Conservation (phyloP, 2,113 vertebrate species). For the Ptilonorhynchus violaceus region DNA sequence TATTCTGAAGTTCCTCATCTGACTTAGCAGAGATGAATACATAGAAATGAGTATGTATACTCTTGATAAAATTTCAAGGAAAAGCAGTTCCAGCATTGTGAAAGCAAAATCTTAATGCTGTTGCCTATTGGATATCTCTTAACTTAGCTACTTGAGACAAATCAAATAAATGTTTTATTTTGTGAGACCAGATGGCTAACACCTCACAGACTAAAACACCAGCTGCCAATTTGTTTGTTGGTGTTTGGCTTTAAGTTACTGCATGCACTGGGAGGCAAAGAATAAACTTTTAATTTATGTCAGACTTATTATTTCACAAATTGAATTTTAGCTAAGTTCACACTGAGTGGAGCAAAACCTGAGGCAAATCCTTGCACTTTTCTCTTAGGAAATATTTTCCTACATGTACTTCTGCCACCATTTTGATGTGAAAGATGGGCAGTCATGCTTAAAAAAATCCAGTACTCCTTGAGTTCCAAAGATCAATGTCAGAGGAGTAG, state of each 20-base stretch:
- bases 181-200: slow-evolving; percentile 29
- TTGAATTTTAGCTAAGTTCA: not conserved
- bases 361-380: not conserved
- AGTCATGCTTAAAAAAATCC: not conserved
- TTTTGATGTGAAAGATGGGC: not conserved
- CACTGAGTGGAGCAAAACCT: not conserved
- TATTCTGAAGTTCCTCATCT: not conserved
- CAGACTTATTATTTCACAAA: not conserved
- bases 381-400: not conserved
- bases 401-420: not conserved
- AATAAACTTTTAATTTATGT: slow-evolving; percentile 43
- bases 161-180: slow-evolving; percentile 62
- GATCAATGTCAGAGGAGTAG: not conserved
- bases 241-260: slow-evolving; percentile 20
- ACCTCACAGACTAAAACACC: slow-evolving; percentile 23
- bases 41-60: not conserved
- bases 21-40: not conserved
- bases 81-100: not conserved
- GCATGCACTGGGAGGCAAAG: not conserved
- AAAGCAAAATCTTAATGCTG: not conserved
- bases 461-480: not conserved
- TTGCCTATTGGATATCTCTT: not conserved
- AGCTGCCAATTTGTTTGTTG: slow-evolving; percentile 58
- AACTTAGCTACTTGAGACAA: not conserved
- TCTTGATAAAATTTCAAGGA: not conserved